Conservation (phyloP, 2,888 invertebrate species). For the Cantharis lateralis region DNA sequence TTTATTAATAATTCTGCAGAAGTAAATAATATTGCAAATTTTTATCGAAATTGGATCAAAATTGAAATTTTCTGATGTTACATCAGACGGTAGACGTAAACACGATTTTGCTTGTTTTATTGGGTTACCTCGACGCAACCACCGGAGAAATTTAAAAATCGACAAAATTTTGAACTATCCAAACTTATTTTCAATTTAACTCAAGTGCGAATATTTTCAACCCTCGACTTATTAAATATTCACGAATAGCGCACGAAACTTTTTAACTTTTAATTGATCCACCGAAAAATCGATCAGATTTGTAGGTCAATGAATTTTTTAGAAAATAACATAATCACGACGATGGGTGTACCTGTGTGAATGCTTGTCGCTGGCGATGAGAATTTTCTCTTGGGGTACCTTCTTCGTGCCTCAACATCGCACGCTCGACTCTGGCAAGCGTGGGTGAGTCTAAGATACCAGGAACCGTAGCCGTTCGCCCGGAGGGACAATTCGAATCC, state of each 20-base stretch:
- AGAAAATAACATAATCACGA: background rate
- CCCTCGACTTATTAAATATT: background rate
- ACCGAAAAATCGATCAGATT: background rate
- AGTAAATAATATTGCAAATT: background rate
- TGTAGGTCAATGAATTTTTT: background rate
- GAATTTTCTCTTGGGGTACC: constrained; percentile 47
- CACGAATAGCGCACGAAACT: background rate
- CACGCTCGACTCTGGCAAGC: constrained; percentile 64
- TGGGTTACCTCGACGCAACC: background rate
- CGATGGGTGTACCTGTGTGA: constrained; percentile 47
- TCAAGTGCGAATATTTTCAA: background rate
- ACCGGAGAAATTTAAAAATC: background rate
- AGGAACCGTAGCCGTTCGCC: constrained; percentile 42
- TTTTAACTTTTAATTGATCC: constrained; percentile 1
- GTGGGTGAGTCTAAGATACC: constrained; percentile 65
- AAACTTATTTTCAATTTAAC: background rate
- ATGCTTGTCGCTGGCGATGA: constrained; percentile 46
- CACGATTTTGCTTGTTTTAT: background rate
- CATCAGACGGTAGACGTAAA: background rate
- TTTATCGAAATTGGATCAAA: background rate
- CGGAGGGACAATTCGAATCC: constrained; percentile 37
- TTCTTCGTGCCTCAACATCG: constrained; percentile 61
- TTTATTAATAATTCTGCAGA: background rate
- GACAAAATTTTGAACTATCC: background rate
- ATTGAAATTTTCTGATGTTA: background rate